Evolutionary conservation across 1,140 invertebrate species (phyloP), one percentile per base, ranked within the genome.

Genomic region (Lycorma delicatula): DNA sequence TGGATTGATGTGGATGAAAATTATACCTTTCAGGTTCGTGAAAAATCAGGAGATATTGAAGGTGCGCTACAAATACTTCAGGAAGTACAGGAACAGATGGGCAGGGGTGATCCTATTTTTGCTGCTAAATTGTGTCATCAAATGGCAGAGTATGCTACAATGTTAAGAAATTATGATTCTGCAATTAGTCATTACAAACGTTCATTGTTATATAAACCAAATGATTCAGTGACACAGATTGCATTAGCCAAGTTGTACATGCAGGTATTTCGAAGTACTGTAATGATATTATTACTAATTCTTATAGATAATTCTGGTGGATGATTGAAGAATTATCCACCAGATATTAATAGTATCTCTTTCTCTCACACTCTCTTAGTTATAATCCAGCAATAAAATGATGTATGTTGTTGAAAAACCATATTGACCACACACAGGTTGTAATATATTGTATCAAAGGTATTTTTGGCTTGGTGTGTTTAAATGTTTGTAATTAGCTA

Each of bases 191-290:
- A 81, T 65, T 93, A 93, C 66, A 87, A 93, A 65, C 92, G 97
- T 71, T 90, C 91, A 3, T 72, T 97, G 23, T 80, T 81, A 58
- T 82, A 87, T 65, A 81, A 82, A 51, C 86, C 93, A 3, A 81
- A 84, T 60, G 88, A 96, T 68, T 75, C 83, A 20, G 78, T 82
- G 54, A 85, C 89, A 48, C 71, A 91, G 26, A 74, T 89, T 26
- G 81, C 85, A 1, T 71, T 97, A 25, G 89, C 92, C 1, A 90
- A 90, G 64, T 72, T 95, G 2, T 92, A 93, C 67, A 85, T 95
- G 77, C 85, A 90, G 71, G 85, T 86, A 61, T 16, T 20, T 9
- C 18, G 13, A 13, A 31, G 6, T 31, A n/a, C n/a, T n/a, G n/a
- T n/a, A n/a, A n/a, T n/a, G n/a, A n/a, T n/a, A n/a, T n/a, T n/a